Evolutionary conservation across 2,888 invertebrate species (phyloP).

Genomic region (Tetramorium bicarinatum): DNA sequence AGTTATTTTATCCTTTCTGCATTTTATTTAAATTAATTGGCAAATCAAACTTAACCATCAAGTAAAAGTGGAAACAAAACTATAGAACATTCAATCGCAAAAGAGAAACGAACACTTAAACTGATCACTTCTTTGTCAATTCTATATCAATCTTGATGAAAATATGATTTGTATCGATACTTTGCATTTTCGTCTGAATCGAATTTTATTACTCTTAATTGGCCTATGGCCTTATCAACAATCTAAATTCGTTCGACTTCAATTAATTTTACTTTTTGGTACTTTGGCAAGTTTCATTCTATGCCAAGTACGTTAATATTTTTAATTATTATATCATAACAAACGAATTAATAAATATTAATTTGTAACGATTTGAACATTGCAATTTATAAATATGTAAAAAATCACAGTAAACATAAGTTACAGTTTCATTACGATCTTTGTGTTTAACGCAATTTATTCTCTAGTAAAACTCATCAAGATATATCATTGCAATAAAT

Average conservation of each 20-base stretch:
- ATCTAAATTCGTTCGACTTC: background rate
- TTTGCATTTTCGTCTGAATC: background rate
- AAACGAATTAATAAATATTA: background rate
- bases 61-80: background rate
- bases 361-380: background rate
- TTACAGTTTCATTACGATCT: background rate
- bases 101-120: background rate
- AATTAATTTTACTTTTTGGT: background rate
- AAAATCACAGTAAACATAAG: background rate
- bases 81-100: background rate
- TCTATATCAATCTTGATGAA: background rate
- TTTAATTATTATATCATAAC: too few relatives aligned
- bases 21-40: background rate
- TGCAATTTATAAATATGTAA: background rate
- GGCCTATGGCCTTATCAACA: constrained; percentile 25
- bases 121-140: background rate
- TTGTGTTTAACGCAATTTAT: background rate
- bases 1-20: background rate
- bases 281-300: background rate
- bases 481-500: too few relatives aligned
- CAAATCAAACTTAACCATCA: background rate
- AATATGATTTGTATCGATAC: background rate
- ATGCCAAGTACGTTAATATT: background rate
- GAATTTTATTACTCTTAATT: background rate
- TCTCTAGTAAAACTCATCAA: too few relatives aligned